Evolutionary conservation across 2,888 invertebrate species (phyloP).

Genomic region (Chrysomela aeneicollis): DNA sequence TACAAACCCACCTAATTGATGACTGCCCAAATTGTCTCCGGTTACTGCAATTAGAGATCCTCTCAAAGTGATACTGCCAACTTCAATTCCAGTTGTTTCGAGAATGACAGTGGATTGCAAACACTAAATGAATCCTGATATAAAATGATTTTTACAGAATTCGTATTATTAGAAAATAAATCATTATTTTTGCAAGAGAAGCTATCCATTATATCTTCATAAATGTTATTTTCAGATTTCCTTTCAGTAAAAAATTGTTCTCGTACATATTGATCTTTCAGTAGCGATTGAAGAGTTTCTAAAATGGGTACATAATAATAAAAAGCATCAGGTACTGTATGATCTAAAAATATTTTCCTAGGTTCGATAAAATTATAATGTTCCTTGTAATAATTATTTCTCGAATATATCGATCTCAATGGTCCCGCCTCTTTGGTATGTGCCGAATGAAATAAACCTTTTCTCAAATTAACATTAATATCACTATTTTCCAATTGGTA

Average conservation of each 20-base stretch:
- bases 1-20: constrained; percentile 6
- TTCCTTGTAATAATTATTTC: constrained; percentile 1
- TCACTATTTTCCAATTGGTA: background rate
- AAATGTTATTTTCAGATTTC: no score
- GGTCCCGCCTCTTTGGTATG: background rate
- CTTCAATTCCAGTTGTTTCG: constrained; percentile 44
- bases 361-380: constrained; percentile 3
- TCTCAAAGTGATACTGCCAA: constrained; percentile 47
- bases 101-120: constrained; percentile 49
- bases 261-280: background rate
- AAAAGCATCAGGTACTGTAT: background rate
- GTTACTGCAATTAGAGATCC: constrained; percentile 26
- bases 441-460: background rate
- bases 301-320: background rate
- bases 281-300: background rate
- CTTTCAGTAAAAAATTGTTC: background rate
- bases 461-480: background rate
- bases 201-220: background rate
- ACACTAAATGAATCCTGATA: constrained; percentile 51
- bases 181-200: background rate
- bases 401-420: constrained; percentile 4
- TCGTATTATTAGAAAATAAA: background rate
- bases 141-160: constrained; percentile 32
- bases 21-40: constrained; percentile 3
- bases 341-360: constrained; percentile 1